Percentiles rank a stretch among this genome's conserved stretches.
phyloP scores from a whole-genome alignment of 2,888 invertebrate species.

The Pheosia gnoma region DNA sequence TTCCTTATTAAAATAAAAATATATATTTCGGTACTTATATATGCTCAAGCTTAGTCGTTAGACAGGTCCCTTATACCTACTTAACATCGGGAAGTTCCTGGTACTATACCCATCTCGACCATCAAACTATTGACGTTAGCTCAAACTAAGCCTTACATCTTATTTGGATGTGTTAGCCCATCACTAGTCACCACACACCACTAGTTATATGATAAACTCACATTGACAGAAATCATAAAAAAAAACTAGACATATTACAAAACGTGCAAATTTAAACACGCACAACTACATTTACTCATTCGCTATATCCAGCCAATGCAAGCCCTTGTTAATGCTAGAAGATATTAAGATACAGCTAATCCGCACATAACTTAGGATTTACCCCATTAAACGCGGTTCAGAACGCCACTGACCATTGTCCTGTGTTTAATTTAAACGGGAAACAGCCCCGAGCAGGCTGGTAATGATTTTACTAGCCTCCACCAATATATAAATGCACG shows the following conservation, averaged over 20 bases:
- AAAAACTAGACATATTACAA: conserved; percentile 8
- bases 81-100: too few relatives aligned
- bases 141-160: too few relatives aligned
- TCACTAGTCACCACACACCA: too few relatives aligned
- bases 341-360: conserved; percentile 83
- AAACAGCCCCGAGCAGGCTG: conserved; percentile 48
- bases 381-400: conserved; percentile 68
- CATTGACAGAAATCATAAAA: too few relatives aligned
- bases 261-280: conserved; percentile 1
- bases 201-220: too few relatives aligned
- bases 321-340: conserved; percentile 64
- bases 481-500: conserved; percentile 36
- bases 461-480: conserved; percentile 76
- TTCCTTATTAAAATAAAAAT: too few relatives aligned
- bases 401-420: conserved; percentile 78
- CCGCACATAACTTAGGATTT: conserved; percentile 82
- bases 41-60: too few relatives aligned
- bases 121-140: too few relatives aligned
- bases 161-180: too few relatives aligned
- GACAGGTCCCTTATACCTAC: too few relatives aligned
- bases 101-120: too few relatives aligned
- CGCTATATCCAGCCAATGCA: conserved; percentile 29
- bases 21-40: too few relatives aligned
- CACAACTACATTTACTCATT: conserved; percentile 16
- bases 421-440: conserved; percentile 81